Conservation (phyloP, 2,797 vertebrate species). For the Lagocephalus sceleratus region DNA sequence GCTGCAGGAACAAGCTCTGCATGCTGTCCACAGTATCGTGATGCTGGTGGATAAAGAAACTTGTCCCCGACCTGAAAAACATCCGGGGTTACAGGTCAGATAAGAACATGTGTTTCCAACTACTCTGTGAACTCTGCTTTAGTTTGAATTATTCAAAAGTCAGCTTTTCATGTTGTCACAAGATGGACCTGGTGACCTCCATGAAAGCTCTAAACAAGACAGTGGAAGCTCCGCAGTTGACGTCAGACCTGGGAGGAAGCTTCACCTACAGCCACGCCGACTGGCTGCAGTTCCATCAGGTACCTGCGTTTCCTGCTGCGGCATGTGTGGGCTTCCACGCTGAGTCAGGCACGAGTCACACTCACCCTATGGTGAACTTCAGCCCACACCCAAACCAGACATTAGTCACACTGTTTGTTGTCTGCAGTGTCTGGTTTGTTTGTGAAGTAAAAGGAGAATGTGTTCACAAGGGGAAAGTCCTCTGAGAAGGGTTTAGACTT, state of each 20-base stretch:
- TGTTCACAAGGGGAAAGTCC: too few species aligned
- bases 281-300: slow-evolving; percentile 94
- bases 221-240: slow-evolving; percentile 85
- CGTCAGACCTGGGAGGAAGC: slow-evolving; percentile 81
- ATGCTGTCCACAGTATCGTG: slow-evolving; percentile 77
- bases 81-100: slow-evolving; percentile 84
- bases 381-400: too few species aligned
- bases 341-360: not conserved
- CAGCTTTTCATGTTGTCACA: slow-evolving; percentile 8
- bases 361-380: too few species aligned
- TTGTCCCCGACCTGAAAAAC: slow-evolving; percentile 73
- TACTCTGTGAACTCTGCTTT: not conserved
- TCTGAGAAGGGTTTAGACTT: too few species aligned
- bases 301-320: slow-evolving; percentile 48
- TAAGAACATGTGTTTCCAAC: not conserved
- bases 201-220: slow-evolving; percentile 85
- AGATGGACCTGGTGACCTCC: slow-evolving; percentile 88
- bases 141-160: not conserved
- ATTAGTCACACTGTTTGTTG: too few species aligned
- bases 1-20: slow-evolving; percentile 75
- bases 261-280: slow-evolving; percentile 86
- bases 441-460: too few species aligned
- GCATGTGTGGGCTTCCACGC: slow-evolving; percentile 10
- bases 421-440: too few species aligned
- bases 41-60: slow-evolving; percentile 87